Percentiles rank a stretch among this genome's conserved stretches.
Evolutionary conservation across 2,888 invertebrate genomes (phyloP).

Genomic region (Lepidocyrtoides sp.): DNA sequence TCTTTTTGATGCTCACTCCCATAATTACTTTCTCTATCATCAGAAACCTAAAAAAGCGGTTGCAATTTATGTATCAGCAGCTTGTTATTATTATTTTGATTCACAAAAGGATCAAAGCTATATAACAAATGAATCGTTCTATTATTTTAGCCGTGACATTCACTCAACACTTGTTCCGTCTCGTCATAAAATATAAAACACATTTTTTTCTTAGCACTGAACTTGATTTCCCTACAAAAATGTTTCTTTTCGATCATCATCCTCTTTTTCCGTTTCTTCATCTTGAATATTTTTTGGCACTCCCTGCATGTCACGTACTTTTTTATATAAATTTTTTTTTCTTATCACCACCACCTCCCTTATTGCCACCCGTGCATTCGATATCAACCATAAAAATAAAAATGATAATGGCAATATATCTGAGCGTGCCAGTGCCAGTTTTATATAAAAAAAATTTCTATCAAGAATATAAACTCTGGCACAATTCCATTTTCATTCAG

Average conservation of each 20-base stretch:
- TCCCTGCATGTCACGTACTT: neutral
- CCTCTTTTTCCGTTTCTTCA: neutral
- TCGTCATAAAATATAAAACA: neutral
- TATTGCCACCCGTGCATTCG: neutral
- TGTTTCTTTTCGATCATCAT: neutral
- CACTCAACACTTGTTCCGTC: neutral
- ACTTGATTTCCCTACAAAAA: constrained; percentile 5
- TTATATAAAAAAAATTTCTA: neutral
- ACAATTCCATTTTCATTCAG: neutral
- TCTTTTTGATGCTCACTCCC: too few relatives aligned
- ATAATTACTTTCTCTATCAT: too few relatives aligned
- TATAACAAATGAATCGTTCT: neutral
- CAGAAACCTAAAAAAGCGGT: too few relatives aligned
- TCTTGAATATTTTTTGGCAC: constrained; percentile 6
- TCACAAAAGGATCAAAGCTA: too few relatives aligned
- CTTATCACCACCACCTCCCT: neutral
- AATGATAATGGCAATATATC: constrained; percentile 23
- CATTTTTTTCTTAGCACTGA: neutral
- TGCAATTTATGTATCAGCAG: too few relatives aligned
- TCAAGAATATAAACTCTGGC: neutral
- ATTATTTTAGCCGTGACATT: constrained; percentile 17
- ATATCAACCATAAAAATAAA: neutral
- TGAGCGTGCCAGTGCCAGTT: neutral
- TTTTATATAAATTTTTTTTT: neutral
- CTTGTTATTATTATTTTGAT: too few relatives aligned